Evolutionary conservation across 2,888 invertebrate genomes (phyloP), one percentile per base, ranked within the genome.

Genomic region (Galerucella nymphaeae): DNA sequence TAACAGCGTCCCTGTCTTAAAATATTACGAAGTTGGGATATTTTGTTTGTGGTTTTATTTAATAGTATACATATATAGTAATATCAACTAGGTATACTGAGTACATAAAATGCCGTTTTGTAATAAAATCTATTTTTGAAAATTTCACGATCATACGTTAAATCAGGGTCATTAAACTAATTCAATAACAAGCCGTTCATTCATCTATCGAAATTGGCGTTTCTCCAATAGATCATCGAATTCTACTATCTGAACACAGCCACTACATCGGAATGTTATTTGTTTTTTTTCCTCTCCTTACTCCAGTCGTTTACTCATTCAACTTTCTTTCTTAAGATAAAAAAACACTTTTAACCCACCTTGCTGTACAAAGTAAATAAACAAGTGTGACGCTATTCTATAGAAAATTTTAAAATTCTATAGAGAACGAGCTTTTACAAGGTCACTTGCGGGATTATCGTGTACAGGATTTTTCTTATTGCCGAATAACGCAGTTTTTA

Each of bases 181-280:
- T 30, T 30, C 23, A 23, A 2, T 42, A 42, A 42, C 42, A 42
- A 3, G 11, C 42, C n/a, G 53, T 53, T 53, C 55, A 55, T 55
- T 55, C 55, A 55, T 55, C 55, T 55, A 11, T 55, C 18, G 20
- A 18, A 55, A 55, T 55, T 55, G 55, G 55, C 55, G 14, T 55
- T 11, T 20, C 1, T 14, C 55, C 55, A 55, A 55, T 55, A 16
- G 11, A 55, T 11, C 20, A 55, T 55, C 55, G 20, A 16, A 13
- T 14, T 45, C 13, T 2, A 11, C 13, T 1, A 4, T 45, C 13
- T 4, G 13, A 45, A 45, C 30, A 30, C 8, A 30, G 30, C 30
- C 30, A 6, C 13, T 45, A 45, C 11, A 45, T 13, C 42, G 42
- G 11, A 45, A 5, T 20, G 55, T 55, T 55, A 20, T 55, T 55